Evolutionary conservation across 1,140 invertebrate species (phyloP), one percentile per base, ranked within the genome.

Genomic region (Goniozus legneri): DNA sequence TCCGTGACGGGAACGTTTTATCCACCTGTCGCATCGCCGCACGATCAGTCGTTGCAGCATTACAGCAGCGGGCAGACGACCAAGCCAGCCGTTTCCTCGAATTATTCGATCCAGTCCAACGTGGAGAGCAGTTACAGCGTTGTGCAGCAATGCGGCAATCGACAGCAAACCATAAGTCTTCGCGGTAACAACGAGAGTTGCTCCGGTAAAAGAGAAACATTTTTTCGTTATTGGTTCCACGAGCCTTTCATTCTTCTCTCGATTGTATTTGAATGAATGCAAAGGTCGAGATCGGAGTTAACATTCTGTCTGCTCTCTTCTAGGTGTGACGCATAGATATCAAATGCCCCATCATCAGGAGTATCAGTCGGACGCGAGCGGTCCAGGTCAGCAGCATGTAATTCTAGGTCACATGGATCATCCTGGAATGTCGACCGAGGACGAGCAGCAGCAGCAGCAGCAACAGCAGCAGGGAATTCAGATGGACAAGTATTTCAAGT

Each of bases 1-100:
- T 86, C 87, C 41, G 79, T 87, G 7, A 88, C 86, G n/a, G 88
- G 88, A 13, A 91, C 88, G 20, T 91, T 89, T 75, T 91, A 89
- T 70, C 88, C 88, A 10, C 88, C 88, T 1, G 84, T 90, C 1
- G 87, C 87, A 1, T 87, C 86, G 8, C 83, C 85, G 13, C 86
- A 88, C 62, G 86, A 89, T 59, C 84, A 87, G 56, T 71, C 73
- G 32, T 54, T 75, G 37, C 73, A 76, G 34, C 73, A 76, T 42
- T 75, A 73, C 42, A 64, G 62, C 6, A 59, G 52, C 41, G 57
- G 60, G 3, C 70, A 73, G 31, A 62, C 65, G 18, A 56, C 53
- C 19, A 73, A 75, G 41, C 44, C 52, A 38, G 52, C 60, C 16
- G n/a, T n/a, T n/a, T 6, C 4, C 24, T 27, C 24, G 10, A 72